These are phyloP conservation scores for Eupithecia abbreviata DNA, from an alignment of 2,888 invertebrate genomes.

Conservation along the genomic window DNA sequence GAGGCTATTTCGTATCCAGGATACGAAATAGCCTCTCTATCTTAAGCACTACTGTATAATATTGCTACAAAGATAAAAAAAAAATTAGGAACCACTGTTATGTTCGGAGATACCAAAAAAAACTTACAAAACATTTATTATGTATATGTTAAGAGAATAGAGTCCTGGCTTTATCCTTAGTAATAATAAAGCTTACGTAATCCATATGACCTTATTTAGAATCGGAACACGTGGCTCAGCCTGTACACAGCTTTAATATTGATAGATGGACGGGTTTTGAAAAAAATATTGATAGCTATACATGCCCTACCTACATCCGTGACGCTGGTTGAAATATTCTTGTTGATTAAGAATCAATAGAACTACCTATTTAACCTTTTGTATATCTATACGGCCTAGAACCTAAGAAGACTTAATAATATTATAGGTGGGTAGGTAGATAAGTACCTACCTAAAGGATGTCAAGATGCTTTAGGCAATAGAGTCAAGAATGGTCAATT, in stretches of 20 bases:
- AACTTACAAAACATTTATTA: not conserved
- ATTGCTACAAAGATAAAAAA: not conserved
- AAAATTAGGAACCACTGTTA: not conserved
- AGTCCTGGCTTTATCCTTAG: constrained; percentile 34
- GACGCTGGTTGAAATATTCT: not conserved
- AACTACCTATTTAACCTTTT: not conserved
- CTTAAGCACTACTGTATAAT: not conserved
- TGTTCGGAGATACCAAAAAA: not conserved
- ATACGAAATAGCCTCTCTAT: not conserved
- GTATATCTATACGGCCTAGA: not conserved
- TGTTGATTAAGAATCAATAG: not conserved
- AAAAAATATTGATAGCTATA: constrained; percentile 12
- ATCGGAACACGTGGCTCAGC: constrained; percentile 39
- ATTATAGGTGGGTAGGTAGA: not conserved
- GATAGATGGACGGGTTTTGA: constrained; percentile 27
- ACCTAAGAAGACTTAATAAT: not conserved
- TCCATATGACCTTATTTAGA: constrained; percentile 38
- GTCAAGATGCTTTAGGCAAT: not conserved
- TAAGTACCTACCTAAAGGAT: not conserved
- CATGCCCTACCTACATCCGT: constrained; percentile 9
- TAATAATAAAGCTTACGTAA: constrained; percentile 45
- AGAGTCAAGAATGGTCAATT: not conserved
- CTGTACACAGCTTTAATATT: constrained; percentile 20
- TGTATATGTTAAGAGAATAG: constrained; percentile 14
- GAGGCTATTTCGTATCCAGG: too few relatives aligned